Evolutionary conservation across 2,113 vertebrate species (phyloP).

Genomic region (Globicephala melas): DNA sequence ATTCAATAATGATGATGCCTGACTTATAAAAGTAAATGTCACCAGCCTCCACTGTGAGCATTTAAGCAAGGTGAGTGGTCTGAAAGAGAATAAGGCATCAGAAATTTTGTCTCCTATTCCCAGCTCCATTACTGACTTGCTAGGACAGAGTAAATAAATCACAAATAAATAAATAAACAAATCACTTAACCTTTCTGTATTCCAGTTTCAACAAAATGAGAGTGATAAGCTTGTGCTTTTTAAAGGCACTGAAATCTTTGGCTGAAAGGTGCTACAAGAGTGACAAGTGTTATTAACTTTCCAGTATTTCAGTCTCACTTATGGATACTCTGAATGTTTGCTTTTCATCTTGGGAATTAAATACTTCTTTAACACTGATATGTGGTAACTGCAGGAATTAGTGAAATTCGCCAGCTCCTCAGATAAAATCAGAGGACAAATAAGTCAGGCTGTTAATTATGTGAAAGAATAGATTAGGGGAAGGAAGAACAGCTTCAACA

Average conservation of each 20-base stretch:
- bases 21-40: slow-evolving; percentile 46
- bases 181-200: slow-evolving; percentile 73
- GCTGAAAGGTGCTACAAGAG: background rate
- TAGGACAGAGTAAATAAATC: slow-evolving; percentile 60
- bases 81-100: slow-evolving; percentile 37
- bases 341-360: slow-evolving; percentile 66
- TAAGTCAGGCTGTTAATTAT: slow-evolving; percentile 69
- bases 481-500: slow-evolving; percentile 35
- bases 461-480: slow-evolving; percentile 43
- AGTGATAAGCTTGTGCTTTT: slow-evolving; percentile 40
- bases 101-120: slow-evolving; percentile 56
- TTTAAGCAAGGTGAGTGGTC: slow-evolving; percentile 38
- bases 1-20: background rate
- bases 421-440: slow-evolving; percentile 73
- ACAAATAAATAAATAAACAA: slow-evolving; percentile 75
- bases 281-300: slow-evolving; percentile 60
- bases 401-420: slow-evolving; percentile 43
- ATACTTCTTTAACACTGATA: slow-evolving; percentile 65
- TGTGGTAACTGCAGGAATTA: slow-evolving; percentile 63
- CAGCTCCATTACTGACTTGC: slow-evolving; percentile 61
- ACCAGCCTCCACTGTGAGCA: background rate
- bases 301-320: slow-evolving; percentile 35
- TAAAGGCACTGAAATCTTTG: slow-evolving; percentile 34
- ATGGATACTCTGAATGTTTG: slow-evolving; percentile 53
- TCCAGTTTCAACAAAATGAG: slow-evolving; percentile 47